phyloP scores from a whole-genome alignment of 2,888 invertebrate genomes.

The Oscheius sp. region DNA sequence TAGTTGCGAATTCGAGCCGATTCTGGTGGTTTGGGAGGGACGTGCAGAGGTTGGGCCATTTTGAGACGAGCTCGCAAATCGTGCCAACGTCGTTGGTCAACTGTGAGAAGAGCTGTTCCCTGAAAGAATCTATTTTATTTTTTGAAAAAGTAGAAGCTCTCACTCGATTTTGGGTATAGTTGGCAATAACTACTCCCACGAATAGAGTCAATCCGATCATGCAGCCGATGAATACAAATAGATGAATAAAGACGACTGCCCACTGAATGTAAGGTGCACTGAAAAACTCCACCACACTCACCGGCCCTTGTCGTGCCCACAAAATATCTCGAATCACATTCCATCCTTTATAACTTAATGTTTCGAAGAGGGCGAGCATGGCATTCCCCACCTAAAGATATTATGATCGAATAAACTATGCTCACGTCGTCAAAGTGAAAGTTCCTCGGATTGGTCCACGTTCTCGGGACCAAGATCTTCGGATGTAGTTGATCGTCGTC shows the following conservation, averaged over 20 bases:
- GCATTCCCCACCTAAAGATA: slow-evolving; percentile 82
- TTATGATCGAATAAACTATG: too few species aligned
- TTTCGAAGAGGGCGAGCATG: slow-evolving; percentile 96
- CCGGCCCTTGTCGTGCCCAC: slow-evolving; percentile 92
- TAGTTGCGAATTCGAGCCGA: slow-evolving; percentile 85
- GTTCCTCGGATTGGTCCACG: slow-evolving; percentile 91
- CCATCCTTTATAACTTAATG: slow-evolving; percentile 99
- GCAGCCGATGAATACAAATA: slow-evolving; percentile 98
- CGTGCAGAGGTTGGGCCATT: slow-evolving; percentile 96
- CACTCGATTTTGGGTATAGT: slow-evolving; percentile 96
- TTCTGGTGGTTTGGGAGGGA: slow-evolving; percentile 88
- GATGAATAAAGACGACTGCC: slow-evolving; percentile 93
- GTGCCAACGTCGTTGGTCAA: slow-evolving; percentile 98
- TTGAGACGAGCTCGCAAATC: slow-evolving; percentile 97
- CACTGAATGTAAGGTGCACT: slow-evolving; percentile 55
- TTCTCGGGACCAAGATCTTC: slow-evolving; percentile 76
- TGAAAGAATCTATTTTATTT: slow-evolving; percentile 54
- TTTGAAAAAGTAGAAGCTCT: slow-evolving; percentile 5
- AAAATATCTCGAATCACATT: slow-evolving; percentile 97
- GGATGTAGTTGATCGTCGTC: slow-evolving; percentile 86
- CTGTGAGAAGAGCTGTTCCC: slow-evolving; percentile 96
- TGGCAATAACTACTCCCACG: slow-evolving; percentile 99
- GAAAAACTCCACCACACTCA: slow-evolving; percentile 77
- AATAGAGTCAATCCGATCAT: slow-evolving; percentile 99
- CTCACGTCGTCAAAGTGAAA: slow-evolving; percentile 97